Percentiles rank a stretch among this genome's conserved stretches.
phyloP scores from a whole-genome alignment of 1,140 invertebrate species.

The Cherax destructor region DNA sequence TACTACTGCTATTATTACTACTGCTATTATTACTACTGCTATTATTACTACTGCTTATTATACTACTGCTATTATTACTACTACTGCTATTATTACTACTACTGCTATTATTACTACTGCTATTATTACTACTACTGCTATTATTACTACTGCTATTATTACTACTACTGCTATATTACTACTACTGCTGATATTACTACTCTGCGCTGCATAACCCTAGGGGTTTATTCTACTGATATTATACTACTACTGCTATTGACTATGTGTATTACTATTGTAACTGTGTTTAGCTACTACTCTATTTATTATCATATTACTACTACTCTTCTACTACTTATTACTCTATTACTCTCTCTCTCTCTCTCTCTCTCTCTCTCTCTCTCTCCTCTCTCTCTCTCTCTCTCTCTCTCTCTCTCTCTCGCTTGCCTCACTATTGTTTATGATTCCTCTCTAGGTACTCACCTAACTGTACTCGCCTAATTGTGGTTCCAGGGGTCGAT shows the following conservation, averaged over 20 bases:
- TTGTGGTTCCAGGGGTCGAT: too few species aligned
- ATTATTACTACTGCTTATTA: not conserved
- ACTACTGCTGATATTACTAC: too few species aligned
- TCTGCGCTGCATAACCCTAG: too few species aligned
- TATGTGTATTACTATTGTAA: too few species aligned
- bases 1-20: not conserved
- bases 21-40: not conserved
- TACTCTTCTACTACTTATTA: too few species aligned
- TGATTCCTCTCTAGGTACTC: too few species aligned
- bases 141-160: not conserved
- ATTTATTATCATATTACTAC: too few species aligned
- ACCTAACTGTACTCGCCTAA: too few species aligned
- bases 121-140: not conserved
- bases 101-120: not conserved
- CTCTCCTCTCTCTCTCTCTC: constrained; percentile 7
- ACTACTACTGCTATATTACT: too few species aligned
- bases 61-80: not conserved
- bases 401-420: not conserved
- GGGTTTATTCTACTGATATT: too few species aligned
- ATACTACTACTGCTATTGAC: not conserved
- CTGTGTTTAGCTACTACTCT: too few species aligned
- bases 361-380: constrained; percentile 27
- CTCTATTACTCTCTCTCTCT: constrained; percentile 2
- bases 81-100: not conserved
- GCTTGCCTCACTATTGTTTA: not conserved